Evolutionary conservation across 2,797 vertebrate species (phyloP).

Genomic region (Galaxias olidus): DNA sequence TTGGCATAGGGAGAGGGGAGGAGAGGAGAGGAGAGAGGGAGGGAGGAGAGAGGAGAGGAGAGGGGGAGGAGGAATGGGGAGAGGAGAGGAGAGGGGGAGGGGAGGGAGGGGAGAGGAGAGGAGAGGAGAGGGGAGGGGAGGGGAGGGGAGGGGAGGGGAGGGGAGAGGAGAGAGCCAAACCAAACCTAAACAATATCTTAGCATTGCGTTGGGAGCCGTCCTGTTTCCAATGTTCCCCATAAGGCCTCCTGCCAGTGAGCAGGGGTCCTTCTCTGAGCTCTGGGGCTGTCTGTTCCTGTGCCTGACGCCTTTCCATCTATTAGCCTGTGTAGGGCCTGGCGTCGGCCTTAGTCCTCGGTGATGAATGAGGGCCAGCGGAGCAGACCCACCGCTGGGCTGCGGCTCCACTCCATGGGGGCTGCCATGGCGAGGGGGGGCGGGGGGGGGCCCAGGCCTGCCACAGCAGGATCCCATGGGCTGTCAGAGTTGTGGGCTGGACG

Average conservation of each 20-base stretch:
- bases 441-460: conserved; percentile 39
- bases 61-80: conserved; percentile 15
- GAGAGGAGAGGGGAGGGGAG: conserved; percentile 3
- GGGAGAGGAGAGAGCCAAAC: neutral
- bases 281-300: conserved; percentile 23
- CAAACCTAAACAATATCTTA: conserved; percentile 17
- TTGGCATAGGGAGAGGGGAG: conserved; percentile 11
- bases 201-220: conserved; percentile 21
- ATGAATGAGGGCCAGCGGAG: conserved; percentile 24
- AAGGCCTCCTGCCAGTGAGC: neutral
- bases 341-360: conserved; percentile 31
- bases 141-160: conserved; percentile 3
- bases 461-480: conserved; percentile 45
- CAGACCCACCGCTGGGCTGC: conserved; percentile 22
- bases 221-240: too few species aligned
- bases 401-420: conserved; percentile 16
- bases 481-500: conserved; percentile 42
- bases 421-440: conserved; percentile 44
- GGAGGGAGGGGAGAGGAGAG: conserved; percentile 2
- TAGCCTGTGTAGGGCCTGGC: conserved; percentile 27
- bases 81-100: neutral
- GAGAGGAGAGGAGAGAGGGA: conserved; percentile 12
- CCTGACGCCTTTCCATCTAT: conserved; percentile 29
- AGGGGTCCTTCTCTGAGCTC: too few species aligned
- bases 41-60: conserved; percentile 9